A percentile compares a stretch with the other conserved stretches of the same genome.
Conservation (phyloP, 1,140 invertebrate genomes). For the Heliothis subflexa region DNA sequence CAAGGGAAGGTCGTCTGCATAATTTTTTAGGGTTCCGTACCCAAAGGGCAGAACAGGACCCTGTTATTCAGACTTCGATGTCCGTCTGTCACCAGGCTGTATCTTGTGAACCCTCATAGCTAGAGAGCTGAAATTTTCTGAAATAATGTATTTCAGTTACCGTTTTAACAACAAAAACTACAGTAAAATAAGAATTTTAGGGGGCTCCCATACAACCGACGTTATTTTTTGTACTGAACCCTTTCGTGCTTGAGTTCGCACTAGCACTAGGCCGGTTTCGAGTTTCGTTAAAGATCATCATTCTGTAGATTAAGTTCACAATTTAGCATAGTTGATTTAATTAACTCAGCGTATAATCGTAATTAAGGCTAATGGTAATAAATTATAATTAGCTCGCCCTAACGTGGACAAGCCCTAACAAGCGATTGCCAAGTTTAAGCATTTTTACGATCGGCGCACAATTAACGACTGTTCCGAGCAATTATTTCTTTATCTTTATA, state of each 20-base stretch:
- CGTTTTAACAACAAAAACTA: too few species aligned
- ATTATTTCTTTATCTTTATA: constrained; percentile 47
- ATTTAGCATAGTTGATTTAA: not conserved
- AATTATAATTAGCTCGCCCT: not conserved
- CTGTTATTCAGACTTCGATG: too few species aligned
- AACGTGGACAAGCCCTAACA: constrained; percentile 16
- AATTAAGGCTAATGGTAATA: not conserved
- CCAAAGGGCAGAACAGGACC: not conserved
- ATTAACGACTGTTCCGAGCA: constrained; percentile 35
- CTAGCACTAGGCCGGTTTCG: too few species aligned
- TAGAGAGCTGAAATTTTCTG: too few species aligned
- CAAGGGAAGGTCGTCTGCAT: not conserved
- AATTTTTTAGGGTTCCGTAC: not conserved
- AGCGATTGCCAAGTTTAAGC: constrained; percentile 14
- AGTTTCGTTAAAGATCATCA: too few species aligned
- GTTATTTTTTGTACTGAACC: not conserved
- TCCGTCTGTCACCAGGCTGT: too few species aligned
- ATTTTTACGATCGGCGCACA: constrained; percentile 44
- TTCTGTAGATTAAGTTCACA: not conserved
- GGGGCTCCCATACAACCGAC: too few species aligned
- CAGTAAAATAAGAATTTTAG: too few species aligned
- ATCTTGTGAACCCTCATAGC: too few species aligned
- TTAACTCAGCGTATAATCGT: not conserved
- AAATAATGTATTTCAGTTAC: too few species aligned
- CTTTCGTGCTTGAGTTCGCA: too few species aligned